A percentile compares a stretch with the other conserved stretches of the same genome.
These are phyloP conservation scores for Cephus nigrinus DNA, from an alignment of 2,888 invertebrate genomes.

Conservation along the genomic window DNA sequence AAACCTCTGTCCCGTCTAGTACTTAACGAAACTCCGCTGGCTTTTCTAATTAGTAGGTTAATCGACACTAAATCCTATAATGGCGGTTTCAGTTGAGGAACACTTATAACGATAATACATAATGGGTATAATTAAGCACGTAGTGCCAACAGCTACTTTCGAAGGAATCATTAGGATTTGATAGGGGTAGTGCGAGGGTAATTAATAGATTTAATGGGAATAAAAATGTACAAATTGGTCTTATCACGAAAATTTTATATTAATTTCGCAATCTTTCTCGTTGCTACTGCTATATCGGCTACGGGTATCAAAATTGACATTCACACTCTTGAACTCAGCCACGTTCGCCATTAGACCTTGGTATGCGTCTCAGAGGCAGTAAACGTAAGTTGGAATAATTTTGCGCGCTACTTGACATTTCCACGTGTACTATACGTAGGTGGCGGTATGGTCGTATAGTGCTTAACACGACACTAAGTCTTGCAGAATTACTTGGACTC, in stretches of 20 bases:
- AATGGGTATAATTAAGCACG: not conserved
- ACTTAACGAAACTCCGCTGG: not conserved
- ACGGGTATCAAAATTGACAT: not conserved
- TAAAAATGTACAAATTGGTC: not conserved
- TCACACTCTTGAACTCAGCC: not conserved
- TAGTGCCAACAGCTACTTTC: not conserved
- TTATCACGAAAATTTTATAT: not conserved
- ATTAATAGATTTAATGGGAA: not conserved
- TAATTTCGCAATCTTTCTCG: not conserved
- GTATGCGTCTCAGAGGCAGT: not conserved
- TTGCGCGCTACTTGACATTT: not conserved
- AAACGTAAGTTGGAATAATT: not conserved
- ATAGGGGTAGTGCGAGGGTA: not conserved
- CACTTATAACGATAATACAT: not conserved
- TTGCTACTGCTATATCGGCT: not conserved
- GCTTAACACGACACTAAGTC: constrained; percentile 26
- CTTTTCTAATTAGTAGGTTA: not conserved
- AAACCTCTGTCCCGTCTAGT: not conserved
- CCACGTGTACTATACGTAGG: not conserved
- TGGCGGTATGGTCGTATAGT: not conserved
- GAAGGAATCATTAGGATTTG: not conserved
- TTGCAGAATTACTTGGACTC: constrained; percentile 32
- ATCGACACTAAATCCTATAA: not conserved
- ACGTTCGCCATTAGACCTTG: not conserved
- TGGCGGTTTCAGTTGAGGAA: not conserved